phyloP scores from a whole-genome alignment of 2,797 vertebrate genomes.

The Aphelocoma californica region DNA sequence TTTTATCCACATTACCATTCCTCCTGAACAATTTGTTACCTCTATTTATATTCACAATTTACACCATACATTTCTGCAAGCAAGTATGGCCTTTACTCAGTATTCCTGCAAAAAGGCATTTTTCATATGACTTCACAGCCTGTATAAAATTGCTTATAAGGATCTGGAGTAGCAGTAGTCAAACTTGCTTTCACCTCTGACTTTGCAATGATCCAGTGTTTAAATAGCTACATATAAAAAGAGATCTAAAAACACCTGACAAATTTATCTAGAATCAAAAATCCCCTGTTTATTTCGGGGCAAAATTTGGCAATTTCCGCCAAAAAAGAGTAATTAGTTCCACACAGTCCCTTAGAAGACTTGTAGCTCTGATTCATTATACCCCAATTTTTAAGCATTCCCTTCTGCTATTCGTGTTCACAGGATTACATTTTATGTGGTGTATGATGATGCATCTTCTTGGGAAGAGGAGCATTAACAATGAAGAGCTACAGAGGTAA shows the following conservation, averaged over 20 bases:
- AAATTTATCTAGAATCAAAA: background rate
- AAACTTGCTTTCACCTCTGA: background rate
- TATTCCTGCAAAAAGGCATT: background rate
- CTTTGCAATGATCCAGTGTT: background rate
- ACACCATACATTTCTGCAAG: background rate
- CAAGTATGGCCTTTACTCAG: background rate
- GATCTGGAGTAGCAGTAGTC: background rate
- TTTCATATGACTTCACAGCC: background rate
- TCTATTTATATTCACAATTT: background rate
- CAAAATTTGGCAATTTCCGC: background rate
- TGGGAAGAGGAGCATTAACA: background rate
- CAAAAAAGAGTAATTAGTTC: background rate
- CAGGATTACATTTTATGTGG: accelerated
- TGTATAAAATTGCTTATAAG: background rate
- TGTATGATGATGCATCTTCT: background rate
- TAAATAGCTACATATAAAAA: background rate
- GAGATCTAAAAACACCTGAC: background rate
- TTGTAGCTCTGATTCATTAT: background rate
- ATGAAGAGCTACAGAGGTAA: background rate
- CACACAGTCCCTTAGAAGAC: background rate
- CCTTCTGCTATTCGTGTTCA: accelerated
- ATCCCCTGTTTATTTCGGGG: accelerated
- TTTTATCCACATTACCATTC: background rate
- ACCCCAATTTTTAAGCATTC: background rate
- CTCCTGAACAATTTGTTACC: background rate